Conservation (phyloP, 2,797 vertebrate species). For the Morelia viridis region DNA sequence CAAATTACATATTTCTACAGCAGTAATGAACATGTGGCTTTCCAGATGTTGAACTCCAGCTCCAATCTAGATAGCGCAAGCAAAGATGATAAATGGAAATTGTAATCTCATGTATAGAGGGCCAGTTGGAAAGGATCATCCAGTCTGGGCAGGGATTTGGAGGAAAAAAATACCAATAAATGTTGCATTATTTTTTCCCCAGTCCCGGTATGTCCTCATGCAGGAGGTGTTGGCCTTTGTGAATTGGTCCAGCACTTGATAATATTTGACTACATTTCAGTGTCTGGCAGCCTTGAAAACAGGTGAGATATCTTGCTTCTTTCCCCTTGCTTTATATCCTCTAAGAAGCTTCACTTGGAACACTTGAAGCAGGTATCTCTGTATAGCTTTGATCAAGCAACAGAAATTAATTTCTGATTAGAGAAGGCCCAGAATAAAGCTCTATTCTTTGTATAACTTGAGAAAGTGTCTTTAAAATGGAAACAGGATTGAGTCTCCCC, state of each 20-base stretch:
- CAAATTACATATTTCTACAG: background rate
- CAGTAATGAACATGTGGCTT: background rate
- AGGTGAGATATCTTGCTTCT: slow-evolving; percentile 59
- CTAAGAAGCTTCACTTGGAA: background rate
- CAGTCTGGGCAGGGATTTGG: background rate
- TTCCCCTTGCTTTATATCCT: background rate
- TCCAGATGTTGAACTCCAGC: background rate
- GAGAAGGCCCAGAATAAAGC: background rate
- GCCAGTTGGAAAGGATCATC: background rate
- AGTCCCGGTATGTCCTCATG: slow-evolving; percentile 86
- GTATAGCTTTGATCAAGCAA: background rate
- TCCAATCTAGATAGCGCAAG: background rate
- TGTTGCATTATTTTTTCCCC: slow-evolving; percentile 5
- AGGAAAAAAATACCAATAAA: background rate
- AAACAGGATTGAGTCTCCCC: background rate
- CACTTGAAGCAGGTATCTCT: background rate
- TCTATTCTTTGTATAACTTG: slow-evolving; percentile 17
- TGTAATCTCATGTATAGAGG: background rate
- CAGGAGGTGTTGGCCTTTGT: slow-evolving; percentile 83
- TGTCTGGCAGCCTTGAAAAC: slow-evolving; percentile 76
- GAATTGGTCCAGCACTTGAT: slow-evolving; percentile 84
- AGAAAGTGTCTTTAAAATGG: background rate
- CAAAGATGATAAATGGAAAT: background rate
- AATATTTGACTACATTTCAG: slow-evolving; percentile 80
- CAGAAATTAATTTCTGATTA: background rate